A percentile compares a stretch with the other conserved stretches of the same genome.
Conservation (phyloP, 2,113 vertebrate genomes). For the Poeciliopsis retropinna region DNA sequence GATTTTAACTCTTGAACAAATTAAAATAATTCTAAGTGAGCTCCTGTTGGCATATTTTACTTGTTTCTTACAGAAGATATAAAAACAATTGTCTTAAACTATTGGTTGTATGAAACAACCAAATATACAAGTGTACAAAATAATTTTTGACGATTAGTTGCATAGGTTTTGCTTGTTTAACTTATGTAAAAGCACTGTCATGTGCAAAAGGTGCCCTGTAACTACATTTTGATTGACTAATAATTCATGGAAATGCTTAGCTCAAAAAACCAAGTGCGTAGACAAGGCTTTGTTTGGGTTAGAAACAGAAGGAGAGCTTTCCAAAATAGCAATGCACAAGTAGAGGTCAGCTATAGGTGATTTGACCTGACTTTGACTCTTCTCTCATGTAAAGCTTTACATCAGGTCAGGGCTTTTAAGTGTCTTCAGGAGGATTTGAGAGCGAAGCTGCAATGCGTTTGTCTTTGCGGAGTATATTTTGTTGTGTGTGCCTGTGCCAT, state of each 20-base stretch:
- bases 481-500: constrained; percentile 13
- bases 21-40: no score
- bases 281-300: background rate
- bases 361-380: background rate
- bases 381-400: background rate
- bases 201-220: no score
- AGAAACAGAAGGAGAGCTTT: background rate
- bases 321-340: background rate
- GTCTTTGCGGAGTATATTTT: constrained; percentile 46
- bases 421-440: constrained; percentile 7
- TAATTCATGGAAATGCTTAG: no score
- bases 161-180: no score
- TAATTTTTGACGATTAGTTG: no score
- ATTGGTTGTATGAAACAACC: background rate
- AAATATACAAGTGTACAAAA: background rate
- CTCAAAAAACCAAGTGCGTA: no score
- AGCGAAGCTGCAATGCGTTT: constrained; percentile 8
- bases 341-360: no score
- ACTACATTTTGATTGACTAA: no score
- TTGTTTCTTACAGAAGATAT: no score
- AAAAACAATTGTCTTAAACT: background rate
- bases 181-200: no score
- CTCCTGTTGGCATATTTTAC: no score
- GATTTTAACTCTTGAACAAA: no score
- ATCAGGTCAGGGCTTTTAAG: constrained; percentile 4